Conservation (phyloP, 2,797 vertebrate species). For the Karalla daura region DNA sequence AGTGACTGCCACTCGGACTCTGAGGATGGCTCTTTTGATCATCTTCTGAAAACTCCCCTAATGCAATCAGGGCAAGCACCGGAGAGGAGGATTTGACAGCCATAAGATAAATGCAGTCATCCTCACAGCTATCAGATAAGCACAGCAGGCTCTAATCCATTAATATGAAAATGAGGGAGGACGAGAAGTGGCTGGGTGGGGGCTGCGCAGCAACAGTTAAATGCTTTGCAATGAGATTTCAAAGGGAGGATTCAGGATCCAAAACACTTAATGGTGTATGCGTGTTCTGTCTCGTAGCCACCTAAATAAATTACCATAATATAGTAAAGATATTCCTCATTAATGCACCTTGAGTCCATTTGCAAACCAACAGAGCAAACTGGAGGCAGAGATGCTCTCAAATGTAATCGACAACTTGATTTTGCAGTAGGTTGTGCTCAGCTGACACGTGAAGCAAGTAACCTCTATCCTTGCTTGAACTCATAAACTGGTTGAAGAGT, state of each 20-base stretch:
- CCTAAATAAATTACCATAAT: constrained; percentile 31
- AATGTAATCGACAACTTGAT: constrained; percentile 15
- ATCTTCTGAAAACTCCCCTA: constrained; percentile 76
- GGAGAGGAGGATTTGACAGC: constrained; percentile 79
- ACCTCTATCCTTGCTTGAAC: background rate
- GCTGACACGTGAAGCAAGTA: background rate
- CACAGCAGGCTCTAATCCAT: constrained; percentile 77
- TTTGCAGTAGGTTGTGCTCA: background rate
- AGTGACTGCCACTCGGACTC: constrained; percentile 80
- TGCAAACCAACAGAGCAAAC: constrained; percentile 27
- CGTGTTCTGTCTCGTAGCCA: constrained; percentile 26
- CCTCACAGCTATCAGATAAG: constrained; percentile 83
- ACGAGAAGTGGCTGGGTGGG: constrained; percentile 50
- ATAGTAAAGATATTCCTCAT: constrained; percentile 35
- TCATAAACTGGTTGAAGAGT: too few relatives aligned
- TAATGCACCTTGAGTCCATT: constrained; percentile 34
- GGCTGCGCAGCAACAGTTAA: constrained; percentile 63
- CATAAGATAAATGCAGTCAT: constrained; percentile 82
- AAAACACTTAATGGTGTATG: constrained; percentile 55
- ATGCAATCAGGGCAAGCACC: constrained; percentile 74
- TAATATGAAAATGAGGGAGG: constrained; percentile 81
- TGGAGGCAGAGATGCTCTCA: background rate
- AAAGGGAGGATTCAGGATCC: constrained; percentile 52
- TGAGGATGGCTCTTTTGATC: constrained; percentile 81
- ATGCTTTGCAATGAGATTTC: constrained; percentile 58